phyloP scores from a whole-genome alignment of 2,797 vertebrate genomes.

The Tapirus indicus region DNA sequence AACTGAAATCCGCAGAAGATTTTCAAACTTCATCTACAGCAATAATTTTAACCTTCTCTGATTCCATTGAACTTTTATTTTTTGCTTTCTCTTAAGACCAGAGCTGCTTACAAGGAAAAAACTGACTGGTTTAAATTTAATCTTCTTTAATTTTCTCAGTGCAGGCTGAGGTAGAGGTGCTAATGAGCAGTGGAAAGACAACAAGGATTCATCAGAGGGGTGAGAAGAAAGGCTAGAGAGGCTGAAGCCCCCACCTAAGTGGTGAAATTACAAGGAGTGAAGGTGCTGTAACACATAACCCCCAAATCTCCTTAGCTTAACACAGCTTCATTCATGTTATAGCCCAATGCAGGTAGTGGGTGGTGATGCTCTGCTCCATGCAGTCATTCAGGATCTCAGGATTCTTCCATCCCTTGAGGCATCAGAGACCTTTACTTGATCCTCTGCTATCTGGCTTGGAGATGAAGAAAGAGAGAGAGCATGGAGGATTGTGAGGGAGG shows the following conservation, averaged over 20 bases:
- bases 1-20: background rate
- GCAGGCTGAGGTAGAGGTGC: constrained; percentile 32
- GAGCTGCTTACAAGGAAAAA: constrained; percentile 59
- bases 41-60: constrained; percentile 55
- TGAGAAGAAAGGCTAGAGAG: background rate
- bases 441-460: background rate
- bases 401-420: background rate
- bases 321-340: background rate
- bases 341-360: background rate
- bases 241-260: too few species aligned
- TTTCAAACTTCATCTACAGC: constrained; percentile 34
- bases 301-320: background rate
- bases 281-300: background rate
- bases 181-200: constrained; percentile 68
- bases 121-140: constrained; percentile 55
- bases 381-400: background rate
- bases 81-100: constrained; percentile 42
- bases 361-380: background rate
- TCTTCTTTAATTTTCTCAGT: constrained; percentile 49
- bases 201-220: background rate
- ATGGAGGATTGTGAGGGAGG: background rate
- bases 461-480: background rate
- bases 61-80: background rate
- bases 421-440: background rate
- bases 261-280: background rate